Percentiles rank a stretch among this genome's conserved stretches.
phyloP scores from a whole-genome alignment of 2,797 vertebrate species.

The Halcyon chelicuti region DNA sequence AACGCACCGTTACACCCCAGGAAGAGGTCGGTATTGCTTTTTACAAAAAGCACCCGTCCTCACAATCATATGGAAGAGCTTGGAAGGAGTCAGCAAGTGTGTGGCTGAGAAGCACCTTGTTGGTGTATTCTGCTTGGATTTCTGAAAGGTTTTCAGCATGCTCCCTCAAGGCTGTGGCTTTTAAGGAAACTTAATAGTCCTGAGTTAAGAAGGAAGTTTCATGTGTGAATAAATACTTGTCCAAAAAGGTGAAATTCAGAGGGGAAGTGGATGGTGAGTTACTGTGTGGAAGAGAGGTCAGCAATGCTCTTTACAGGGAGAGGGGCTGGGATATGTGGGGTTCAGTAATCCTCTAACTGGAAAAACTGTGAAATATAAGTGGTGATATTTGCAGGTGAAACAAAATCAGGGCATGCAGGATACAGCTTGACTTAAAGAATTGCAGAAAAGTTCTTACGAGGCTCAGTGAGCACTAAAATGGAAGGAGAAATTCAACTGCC shows the following conservation, averaged over 20 bases:
- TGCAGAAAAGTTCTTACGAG: not conserved
- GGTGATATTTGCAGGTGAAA: not conserved
- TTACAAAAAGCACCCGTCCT: not conserved
- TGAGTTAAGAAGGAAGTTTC: not conserved
- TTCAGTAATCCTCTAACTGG: not conserved
- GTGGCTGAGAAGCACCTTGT: not conserved
- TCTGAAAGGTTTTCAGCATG: not conserved
- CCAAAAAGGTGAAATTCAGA: not conserved
- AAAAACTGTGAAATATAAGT: accelerated
- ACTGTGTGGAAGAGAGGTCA: not conserved
- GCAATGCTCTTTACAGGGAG: not conserved
- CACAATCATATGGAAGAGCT: accelerated
- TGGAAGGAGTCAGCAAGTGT: not conserved
- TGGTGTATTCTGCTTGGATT: not conserved
- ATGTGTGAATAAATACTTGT: not conserved
- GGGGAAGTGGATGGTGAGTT: not conserved
- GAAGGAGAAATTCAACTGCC: not conserved
- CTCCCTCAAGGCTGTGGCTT: not conserved
- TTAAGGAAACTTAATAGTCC: not conserved
- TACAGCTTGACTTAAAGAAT: not conserved
- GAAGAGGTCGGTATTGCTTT: not conserved
- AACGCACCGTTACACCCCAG: accelerated
- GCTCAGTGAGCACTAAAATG: not conserved
- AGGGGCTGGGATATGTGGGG: not conserved
- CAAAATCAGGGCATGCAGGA: not conserved